Conservation (phyloP, 2,797 vertebrate genomes). For the Austrolebias charrua region DNA sequence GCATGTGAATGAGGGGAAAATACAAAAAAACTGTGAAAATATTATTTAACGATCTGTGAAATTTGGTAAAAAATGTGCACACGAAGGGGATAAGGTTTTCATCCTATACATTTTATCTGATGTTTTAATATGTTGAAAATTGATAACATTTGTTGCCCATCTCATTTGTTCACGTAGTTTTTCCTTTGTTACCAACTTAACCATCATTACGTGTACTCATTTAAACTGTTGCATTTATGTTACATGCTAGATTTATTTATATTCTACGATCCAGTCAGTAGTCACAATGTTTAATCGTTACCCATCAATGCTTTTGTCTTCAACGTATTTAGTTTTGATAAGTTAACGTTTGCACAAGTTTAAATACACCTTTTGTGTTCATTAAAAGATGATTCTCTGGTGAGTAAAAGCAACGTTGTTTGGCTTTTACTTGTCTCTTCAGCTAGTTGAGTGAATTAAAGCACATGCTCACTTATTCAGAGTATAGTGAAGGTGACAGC, state of each 20-base stretch:
- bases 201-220: slow-evolving; percentile 26
- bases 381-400: background rate
- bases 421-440: slow-evolving; percentile 21
- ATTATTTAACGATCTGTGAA: slow-evolving; percentile 63
- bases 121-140: slow-evolving; percentile 28
- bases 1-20: slow-evolving; percentile 28
- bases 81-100: slow-evolving; percentile 14
- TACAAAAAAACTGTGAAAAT: slow-evolving; percentile 64
- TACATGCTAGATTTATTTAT: slow-evolving; percentile 38
- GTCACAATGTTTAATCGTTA: slow-evolving; percentile 14
- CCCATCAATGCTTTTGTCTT: slow-evolving; percentile 16
- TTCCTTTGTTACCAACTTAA: slow-evolving; percentile 29
- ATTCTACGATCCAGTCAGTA: slow-evolving; percentile 33
- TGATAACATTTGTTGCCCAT: slow-evolving; percentile 54
- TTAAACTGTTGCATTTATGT: slow-evolving; percentile 35
- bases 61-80: slow-evolving; percentile 40
- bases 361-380: slow-evolving; percentile 13
- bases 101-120: slow-evolving; percentile 57
- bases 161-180: slow-evolving; percentile 32
- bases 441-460: slow-evolving; percentile 16
- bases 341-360: slow-evolving; percentile 64
- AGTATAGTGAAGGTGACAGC: slow-evolving; percentile 17
- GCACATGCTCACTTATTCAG: slow-evolving; percentile 28
- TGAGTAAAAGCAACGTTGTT: slow-evolving; percentile 15
- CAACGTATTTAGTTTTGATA: slow-evolving; percentile 48